phyloP scores from a whole-genome alignment of 1,140 invertebrate genomes.

The Drosophila rhopaloa region DNA sequence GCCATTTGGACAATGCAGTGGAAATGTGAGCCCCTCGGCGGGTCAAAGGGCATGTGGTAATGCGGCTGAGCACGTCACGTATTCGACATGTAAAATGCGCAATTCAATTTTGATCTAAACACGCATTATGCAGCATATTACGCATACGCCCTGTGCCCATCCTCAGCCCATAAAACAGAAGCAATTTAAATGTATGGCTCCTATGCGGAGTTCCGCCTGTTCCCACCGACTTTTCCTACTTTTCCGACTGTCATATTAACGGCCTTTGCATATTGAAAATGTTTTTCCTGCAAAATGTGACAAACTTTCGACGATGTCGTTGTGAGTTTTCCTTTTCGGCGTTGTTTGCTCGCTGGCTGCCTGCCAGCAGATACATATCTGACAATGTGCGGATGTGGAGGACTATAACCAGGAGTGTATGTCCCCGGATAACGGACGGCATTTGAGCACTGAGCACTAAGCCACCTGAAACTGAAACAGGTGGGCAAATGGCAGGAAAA shows the following conservation, averaged over 20 bases:
- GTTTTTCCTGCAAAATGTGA: conserved; percentile 74
- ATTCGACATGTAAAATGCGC: conserved; percentile 77
- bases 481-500: conserved; percentile 21
- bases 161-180: conserved; percentile 40
- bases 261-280: conserved; percentile 80
- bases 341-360: conserved; percentile 39
- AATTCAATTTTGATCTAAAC: conserved; percentile 80
- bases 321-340: conserved; percentile 23
- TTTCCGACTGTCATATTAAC: conserved; percentile 66
- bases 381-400: conserved; percentile 28
- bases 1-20: conserved; percentile 65
- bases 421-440: conserved; percentile 39
- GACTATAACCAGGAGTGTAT: conserved; percentile 20
- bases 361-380: conserved; percentile 39
- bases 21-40: conserved; percentile 27
- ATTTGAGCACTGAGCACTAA: conserved; percentile 12
- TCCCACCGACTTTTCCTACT: conserved; percentile 5
- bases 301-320: conserved; percentile 76
- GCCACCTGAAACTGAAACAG: conserved; percentile 34
- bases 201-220: conserved; percentile 27
- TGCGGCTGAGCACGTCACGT: conserved; percentile 64
- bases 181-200: conserved; percentile 56
- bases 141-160: conserved; percentile 62
- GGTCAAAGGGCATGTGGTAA: conserved; percentile 9
- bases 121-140: conserved; percentile 82